Base-by-base conservation (phyloP, 2,113 vertebrate genomes). In the Gopherus evgoodei region DNA sequence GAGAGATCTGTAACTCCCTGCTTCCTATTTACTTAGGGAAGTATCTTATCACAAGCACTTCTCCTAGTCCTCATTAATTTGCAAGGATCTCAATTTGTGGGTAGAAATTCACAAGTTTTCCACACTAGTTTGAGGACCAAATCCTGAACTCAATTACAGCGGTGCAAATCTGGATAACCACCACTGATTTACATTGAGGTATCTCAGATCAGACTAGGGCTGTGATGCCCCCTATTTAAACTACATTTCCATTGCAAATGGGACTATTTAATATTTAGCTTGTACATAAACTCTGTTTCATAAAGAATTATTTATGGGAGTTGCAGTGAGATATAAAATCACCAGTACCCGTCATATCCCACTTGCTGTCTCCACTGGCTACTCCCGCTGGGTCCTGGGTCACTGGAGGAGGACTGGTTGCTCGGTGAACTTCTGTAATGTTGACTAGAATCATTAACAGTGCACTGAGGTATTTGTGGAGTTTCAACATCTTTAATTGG, bases 341-440 rank as follows among this genome's bases (percentile, higher is more conserved):
- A 78, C 8, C 29, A 80, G 2, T 99, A 99, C 99, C 99, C 99
- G 0, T 99, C 99, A 69, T 98, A 99, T 98, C 98, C 98, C 87
- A 99, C 98, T 98, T 99, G 99, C 50, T 99, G 99, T 94, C 98
- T 98, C 99, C 99, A 99, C 52, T 98, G 99, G 98, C 98, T 97
- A 83, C 99, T 99, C 59, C 99, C 98, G 0, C 99, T 98, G 1
- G 99, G 99, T 65, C 99, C 99, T 2, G 99, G 99, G 95, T 99
- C 99, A 38, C 99, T 99, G 97, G 99, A 99, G 42, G 99, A 99
- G 0, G 99, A 99, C 96, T 99, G 99, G 98, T 99, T 99, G 98
- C 99, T 99, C 4, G 99, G 99, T 42, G 99, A 99, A 97, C 99
- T 99, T 96, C 99, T 99, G 98, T 98, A 99, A 98, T 97, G 98